Evolutionary conservation across 2,797 vertebrate species (phyloP).

Genomic region (Poecile montanus): DNA sequence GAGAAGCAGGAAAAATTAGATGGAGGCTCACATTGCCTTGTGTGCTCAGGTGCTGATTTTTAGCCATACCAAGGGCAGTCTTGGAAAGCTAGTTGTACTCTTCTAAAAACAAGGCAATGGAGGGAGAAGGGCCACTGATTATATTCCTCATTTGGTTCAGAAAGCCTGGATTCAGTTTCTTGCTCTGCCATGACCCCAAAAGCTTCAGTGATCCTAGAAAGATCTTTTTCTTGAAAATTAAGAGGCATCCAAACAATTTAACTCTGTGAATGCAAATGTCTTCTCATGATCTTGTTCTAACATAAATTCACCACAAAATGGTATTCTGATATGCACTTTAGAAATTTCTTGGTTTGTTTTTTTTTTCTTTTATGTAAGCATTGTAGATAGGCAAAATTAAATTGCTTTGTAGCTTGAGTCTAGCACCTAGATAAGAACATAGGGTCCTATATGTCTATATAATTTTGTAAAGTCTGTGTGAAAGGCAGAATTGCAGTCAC

Average conservation of each 20-base stretch:
- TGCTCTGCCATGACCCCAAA: neutral
- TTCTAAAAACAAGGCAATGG: neutral
- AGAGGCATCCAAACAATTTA: neutral
- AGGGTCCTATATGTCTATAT: neutral
- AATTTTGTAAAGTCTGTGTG: neutral
- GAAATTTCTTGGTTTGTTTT: neutral
- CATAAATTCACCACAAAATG: neutral
- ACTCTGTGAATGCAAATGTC: neutral
- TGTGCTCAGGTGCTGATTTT: neutral
- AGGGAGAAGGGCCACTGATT: neutral
- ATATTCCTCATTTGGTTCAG: neutral
- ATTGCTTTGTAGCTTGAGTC: neutral
- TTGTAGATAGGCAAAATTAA: neutral
- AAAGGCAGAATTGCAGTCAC: constrained; percentile 9
- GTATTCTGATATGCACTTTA: neutral
- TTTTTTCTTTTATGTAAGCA: neutral
- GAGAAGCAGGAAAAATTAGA: neutral
- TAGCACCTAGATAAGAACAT: neutral
- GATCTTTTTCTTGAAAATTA: neutral
- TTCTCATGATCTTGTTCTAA: neutral
- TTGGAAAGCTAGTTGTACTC: neutral
- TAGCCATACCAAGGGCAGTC: neutral
- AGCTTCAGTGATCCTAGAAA: neutral
- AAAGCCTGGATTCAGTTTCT: neutral
- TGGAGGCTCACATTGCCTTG: neutral